A percentile compares a stretch with the other conserved stretches of the same genome.
These are phyloP conservation scores for Psix sp. DNA, from an alignment of 1,140 invertebrate species.

Conservation along the genomic window DNA sequence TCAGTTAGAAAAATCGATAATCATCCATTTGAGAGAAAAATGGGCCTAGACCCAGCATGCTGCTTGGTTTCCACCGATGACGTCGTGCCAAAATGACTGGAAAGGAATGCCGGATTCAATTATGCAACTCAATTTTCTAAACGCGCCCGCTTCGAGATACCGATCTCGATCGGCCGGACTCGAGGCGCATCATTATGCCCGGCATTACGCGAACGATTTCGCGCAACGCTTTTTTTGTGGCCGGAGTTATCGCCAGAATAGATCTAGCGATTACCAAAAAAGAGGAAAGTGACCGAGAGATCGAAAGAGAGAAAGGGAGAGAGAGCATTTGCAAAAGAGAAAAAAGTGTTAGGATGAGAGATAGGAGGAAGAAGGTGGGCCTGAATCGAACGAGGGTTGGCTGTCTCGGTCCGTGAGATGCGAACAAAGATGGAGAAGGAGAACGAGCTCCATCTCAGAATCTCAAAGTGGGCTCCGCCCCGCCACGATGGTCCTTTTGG, in stretches of 20 bases:
- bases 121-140: constrained; percentile 17
- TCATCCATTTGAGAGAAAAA: constrained; percentile 64
- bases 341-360: constrained; percentile 52
- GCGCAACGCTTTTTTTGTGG: constrained; percentile 13
- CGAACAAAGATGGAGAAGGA: constrained; percentile 73
- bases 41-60: constrained; percentile 3
- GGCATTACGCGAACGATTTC: too few relatives aligned
- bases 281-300: constrained; percentile 3
- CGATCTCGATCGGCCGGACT: neutral
- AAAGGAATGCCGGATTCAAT: constrained; percentile 27
- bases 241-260: constrained; percentile 24
- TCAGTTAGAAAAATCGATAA: too few relatives aligned
- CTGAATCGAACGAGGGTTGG: constrained; percentile 69
- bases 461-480: constrained; percentile 70
- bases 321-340: constrained; percentile 48
- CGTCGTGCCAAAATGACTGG: constrained; percentile 18
- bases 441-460: constrained; percentile 70
- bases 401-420: constrained; percentile 64
- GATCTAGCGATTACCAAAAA: constrained; percentile 33
- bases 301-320: constrained; percentile 12
- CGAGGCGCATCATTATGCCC: constrained; percentile 11
- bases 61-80: constrained; percentile 5
- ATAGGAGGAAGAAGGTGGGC: constrained; percentile 65
- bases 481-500: constrained; percentile 65
- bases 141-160: constrained; percentile 1